A percentile compares a stretch with the other conserved stretches of the same genome.
phyloP scores from a whole-genome alignment of 2,888 invertebrate genomes.

The Chaetoderma sp. region DNA sequence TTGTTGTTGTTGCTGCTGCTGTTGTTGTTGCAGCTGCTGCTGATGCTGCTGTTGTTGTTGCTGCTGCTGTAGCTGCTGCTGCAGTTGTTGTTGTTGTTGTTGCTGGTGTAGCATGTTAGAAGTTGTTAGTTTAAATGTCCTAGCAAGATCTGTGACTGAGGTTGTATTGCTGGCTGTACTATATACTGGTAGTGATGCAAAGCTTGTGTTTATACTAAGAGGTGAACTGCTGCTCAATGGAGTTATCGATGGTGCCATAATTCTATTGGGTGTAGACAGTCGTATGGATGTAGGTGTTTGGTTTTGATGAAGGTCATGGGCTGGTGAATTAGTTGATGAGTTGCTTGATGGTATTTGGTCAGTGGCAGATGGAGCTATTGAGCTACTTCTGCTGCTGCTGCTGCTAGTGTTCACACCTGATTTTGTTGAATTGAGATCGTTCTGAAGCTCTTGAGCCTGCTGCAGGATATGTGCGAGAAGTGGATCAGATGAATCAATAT shows the following conservation, averaged over 20 bases:
- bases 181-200: neutral
- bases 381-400: neutral
- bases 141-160: no score
- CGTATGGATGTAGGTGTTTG: no score
- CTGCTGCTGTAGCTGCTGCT: neutral
- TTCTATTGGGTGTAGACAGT: no score
- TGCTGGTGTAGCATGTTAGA: no score
- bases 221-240: no score
- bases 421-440: constrained; percentile 44
- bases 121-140: no score
- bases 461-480: constrained; percentile 86
- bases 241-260: no score
- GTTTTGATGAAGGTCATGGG: no score
- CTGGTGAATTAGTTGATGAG: no score
- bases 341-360: no score
- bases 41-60: constrained; percentile 15
- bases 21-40: constrained; percentile 23
- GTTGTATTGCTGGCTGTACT: neutral
- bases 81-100: neutral
- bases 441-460: constrained; percentile 81
- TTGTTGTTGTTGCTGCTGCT: constrained; percentile 10
- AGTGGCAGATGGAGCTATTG: no score
- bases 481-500: constrained; percentile 48
- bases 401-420: constrained; percentile 17
- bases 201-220: no score